These are phyloP conservation scores for Aplochiton taeniatus DNA, from an alignment of 2,797 vertebrate genomes.

Conservation along the genomic window DNA sequence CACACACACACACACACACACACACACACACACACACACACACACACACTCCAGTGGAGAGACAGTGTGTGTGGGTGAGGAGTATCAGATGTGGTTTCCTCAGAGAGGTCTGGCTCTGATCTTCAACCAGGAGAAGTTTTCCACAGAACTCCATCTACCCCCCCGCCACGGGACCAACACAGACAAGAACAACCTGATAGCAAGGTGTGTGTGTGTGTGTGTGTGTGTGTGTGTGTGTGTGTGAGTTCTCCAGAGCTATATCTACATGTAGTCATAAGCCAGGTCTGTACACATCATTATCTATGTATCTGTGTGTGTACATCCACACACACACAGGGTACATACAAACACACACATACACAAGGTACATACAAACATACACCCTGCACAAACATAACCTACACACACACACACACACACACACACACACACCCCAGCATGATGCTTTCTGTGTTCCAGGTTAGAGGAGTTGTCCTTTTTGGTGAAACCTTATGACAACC, in stretches of 20 bases:
- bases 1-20: no score
- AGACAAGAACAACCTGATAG: not conserved
- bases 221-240: conserved; percentile 3
- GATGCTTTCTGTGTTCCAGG: not conserved
- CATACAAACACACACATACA: no score
- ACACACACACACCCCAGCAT: no score
- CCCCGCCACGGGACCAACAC: not conserved
- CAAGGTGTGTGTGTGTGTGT: not conserved
- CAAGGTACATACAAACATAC: no score
- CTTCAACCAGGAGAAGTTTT: conserved; percentile 8
- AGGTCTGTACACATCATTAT: no score
- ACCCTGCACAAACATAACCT: no score
- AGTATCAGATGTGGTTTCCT: not conserved
- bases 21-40: no score
- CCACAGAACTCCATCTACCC: not conserved
- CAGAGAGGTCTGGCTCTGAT: not conserved
- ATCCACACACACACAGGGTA: no score
- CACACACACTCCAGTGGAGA: not conserved
- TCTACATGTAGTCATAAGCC: no score
- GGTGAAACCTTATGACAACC: not conserved
- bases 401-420: no score
- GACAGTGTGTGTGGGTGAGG: not conserved
- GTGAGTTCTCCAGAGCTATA: no score
- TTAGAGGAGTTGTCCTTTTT: not conserved
- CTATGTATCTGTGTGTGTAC: no score